Base-by-base conservation (phyloP, 1,140 invertebrate species). In the Ylistrum balloti region DNA sequence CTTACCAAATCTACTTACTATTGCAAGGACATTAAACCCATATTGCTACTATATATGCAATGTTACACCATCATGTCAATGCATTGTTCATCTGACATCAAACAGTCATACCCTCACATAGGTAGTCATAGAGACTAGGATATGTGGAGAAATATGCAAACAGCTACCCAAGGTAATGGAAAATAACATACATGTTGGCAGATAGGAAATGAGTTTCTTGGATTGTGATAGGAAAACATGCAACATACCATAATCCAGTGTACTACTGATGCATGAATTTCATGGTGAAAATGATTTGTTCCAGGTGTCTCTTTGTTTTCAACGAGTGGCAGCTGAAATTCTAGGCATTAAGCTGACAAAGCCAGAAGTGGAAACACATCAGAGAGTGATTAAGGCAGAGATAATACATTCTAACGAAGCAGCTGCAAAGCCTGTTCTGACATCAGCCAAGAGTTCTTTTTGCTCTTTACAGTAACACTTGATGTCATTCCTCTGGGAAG, bases 291-390 rank as follows among this genome's bases (percentile, higher is more conserved):
- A 13, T 74, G 17, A 89, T 87, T 13, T 91, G 15, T 91, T 95
- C 33, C 93, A 97, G 97, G 97, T 97, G 32, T 96, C 92, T 85
- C 89, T 96, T n/a, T 97, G 97, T 90, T 97, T 98, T 94, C 97
- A 97, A 94, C 97, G 97, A 93, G 95, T 97, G 48, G 97, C 97
- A 41, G 97, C 97, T 15, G 97, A 98, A 94, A 96, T 97, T 32
- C 95, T 98, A 13, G 97, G 97, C 28, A 96, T 98, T 22, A 96
- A 97, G 93, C 95, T 98, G 88, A 97, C 97, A 32, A 97, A 97
- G 93, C 97, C 97, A 34, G 97, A 98, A 92, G 96, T 97, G 92
- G 97, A 98, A 94, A 97, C 97, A 86, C 97, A 97, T 90, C 97
- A 97, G 88, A 96, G 97, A 33, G 97, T 98, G 34, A 97, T 98